These are phyloP conservation scores for Thalassoma bifasciatum DNA, from an alignment of 2,113 vertebrate genomes.

Conservation along the genomic window DNA sequence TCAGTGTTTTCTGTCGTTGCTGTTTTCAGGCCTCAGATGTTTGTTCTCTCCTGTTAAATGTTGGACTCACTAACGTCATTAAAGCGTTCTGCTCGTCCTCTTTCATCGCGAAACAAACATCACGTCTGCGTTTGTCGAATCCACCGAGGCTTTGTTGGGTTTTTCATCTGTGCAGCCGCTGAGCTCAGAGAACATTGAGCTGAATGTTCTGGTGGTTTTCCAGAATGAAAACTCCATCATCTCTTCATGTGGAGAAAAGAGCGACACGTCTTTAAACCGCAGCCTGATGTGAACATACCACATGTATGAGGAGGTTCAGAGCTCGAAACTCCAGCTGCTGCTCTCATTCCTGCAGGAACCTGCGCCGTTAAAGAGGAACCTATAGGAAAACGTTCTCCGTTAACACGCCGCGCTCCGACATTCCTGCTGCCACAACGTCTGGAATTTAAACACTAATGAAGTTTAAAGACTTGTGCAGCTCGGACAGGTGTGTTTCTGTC, in stretches of 20 bases:
- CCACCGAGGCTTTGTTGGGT: not conserved
- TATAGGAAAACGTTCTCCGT: conserved; percentile 27
- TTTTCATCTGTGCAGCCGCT: not conserved
- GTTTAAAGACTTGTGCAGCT: conserved; percentile 9
- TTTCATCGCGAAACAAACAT: not conserved
- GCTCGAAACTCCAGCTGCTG: conserved; percentile 14
- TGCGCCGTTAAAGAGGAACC: not conserved
- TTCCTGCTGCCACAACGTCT: conserved; percentile 40
- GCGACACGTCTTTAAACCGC: not conserved
- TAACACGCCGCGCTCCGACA: conserved; percentile 4
- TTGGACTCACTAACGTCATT: too few species aligned
- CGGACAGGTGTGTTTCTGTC: conserved; percentile 32
- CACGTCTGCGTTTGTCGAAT: too few species aligned
- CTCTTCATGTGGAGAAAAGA: conserved; percentile 10
- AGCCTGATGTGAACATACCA: not conserved
- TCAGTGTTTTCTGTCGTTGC: too few species aligned
- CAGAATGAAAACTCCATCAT: conserved; percentile 3
- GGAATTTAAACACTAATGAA: conserved; percentile 27
- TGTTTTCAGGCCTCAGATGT: too few species aligned
- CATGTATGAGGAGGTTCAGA: not conserved
- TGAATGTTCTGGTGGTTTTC: conserved; percentile 8
- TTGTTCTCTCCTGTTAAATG: too few species aligned
- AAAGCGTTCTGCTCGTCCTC: not conserved
- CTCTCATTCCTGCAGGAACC: conserved; percentile 36
- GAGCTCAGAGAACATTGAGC: not conserved